Percentiles rank a stretch among this genome's conserved stretches.
Evolutionary conservation across 2,113 vertebrate species (phyloP).

Genomic region (Hymenochirus boettgeri): DNA sequence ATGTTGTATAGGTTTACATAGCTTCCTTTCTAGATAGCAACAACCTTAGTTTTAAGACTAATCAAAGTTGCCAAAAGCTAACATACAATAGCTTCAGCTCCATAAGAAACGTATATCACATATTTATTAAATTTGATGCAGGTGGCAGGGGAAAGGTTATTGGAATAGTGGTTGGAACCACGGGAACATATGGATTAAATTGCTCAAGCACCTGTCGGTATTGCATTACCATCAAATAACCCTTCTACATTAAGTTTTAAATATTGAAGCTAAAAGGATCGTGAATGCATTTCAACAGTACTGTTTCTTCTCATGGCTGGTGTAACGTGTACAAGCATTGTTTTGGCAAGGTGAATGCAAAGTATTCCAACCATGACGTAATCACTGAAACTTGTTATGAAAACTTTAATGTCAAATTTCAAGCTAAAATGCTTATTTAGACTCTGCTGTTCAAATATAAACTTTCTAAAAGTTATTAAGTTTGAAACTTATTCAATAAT

Average conservation of each 20-base stretch:
- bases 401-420: too few relatives aligned
- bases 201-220: constrained; percentile 6
- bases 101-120: constrained; percentile 1
- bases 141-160: constrained; percentile 5
- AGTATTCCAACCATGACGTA: constrained; percentile 24
- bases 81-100: not conserved
- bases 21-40: not conserved
- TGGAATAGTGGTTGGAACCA: constrained; percentile 3
- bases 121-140: constrained; percentile 19
- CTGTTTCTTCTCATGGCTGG: constrained; percentile 33
- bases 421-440: constrained; percentile 16
- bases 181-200: constrained; percentile 2
- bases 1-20: constrained; percentile 17
- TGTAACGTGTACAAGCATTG: constrained; percentile 23
- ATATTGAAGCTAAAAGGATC: constrained; percentile 13
- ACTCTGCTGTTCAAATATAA: constrained; percentile 8
- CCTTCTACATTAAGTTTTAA: constrained; percentile 3
- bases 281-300: constrained; percentile 10
- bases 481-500: constrained; percentile 18
- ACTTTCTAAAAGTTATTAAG: constrained; percentile 2
- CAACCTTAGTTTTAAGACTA: not conserved
- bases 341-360: constrained; percentile 23
- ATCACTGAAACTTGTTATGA: constrained; percentile 20
- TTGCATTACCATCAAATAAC: not conserved
- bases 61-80: not conserved